These are phyloP conservation scores for Ranitomeya imitator DNA, from an alignment of 2,113 vertebrate genomes.

Conservation along the genomic window DNA sequence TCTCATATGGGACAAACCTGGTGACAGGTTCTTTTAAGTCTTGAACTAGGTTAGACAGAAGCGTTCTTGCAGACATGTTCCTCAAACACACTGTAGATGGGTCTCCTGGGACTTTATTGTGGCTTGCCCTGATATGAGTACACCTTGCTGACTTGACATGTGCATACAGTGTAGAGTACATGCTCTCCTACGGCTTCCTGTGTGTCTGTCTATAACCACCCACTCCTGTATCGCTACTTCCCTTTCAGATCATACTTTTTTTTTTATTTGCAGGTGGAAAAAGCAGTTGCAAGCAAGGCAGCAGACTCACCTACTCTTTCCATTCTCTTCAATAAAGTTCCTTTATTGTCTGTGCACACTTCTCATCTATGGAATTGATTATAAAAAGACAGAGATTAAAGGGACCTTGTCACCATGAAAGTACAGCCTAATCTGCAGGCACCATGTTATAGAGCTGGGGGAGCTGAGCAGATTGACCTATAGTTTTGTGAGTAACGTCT, in stretches of 20 bases:
- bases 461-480: too few relatives aligned
- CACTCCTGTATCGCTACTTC: constrained; percentile 32
- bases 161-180: constrained; percentile 19
- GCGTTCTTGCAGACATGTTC: not conserved
- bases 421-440: too few relatives aligned
- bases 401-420: too few relatives aligned
- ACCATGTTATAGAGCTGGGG: too few relatives aligned
- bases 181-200: constrained; percentile 56
- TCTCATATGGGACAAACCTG: too few relatives aligned
- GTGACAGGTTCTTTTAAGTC: not conserved
- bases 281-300: not conserved
- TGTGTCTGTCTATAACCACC: constrained; percentile 40
- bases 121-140: constrained; percentile 16
- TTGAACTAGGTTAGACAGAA: not conserved
- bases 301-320: constrained; percentile 36
- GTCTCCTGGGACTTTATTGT: constrained; percentile 41
- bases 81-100: not conserved
- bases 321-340: not conserved
- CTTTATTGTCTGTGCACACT: not conserved
- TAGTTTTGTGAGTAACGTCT: too few relatives aligned
- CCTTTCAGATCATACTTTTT: constrained; percentile 12
- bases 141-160: constrained; percentile 18
- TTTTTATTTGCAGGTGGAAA: constrained; percentile 48
- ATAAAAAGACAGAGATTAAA: not conserved
- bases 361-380: not conserved